phyloP scores from a whole-genome alignment of 1,140 invertebrate species.

The Lethocerus indicus region DNA sequence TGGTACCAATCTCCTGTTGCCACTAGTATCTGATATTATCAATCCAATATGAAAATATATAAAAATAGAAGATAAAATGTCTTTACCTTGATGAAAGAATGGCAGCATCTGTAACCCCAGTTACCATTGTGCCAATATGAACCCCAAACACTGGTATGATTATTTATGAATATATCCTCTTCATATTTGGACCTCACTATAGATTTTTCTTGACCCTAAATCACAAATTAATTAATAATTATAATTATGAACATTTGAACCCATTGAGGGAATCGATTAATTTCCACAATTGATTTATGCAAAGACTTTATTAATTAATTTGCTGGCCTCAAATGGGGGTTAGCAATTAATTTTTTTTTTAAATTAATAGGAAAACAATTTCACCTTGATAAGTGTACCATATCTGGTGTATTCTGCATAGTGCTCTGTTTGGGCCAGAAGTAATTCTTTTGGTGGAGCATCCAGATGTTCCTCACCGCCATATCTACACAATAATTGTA shows the following conservation, averaged over 20 bases:
- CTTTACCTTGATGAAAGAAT: constrained; percentile 73
- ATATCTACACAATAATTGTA: constrained; percentile 42
- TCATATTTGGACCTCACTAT: constrained; percentile 80
- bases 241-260: too few species aligned
- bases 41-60: background rate
- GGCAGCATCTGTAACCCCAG: constrained; percentile 96
- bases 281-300: background rate
- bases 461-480: constrained; percentile 85
- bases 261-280: too few species aligned
- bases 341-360: background rate
- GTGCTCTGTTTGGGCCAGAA: constrained; percentile 88
- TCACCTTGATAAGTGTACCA: constrained; percentile 57
- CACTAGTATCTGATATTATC: background rate
- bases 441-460: constrained; percentile 63
- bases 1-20: background rate
- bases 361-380: background rate
- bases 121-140: constrained; percentile 81
- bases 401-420: constrained; percentile 92
- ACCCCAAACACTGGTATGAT: constrained; percentile 89
- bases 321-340: too few species aligned
- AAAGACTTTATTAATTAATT: too few species aligned
- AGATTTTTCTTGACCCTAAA: constrained; percentile 66
- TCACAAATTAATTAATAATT: constrained; percentile 13
- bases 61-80: constrained; percentile 22
- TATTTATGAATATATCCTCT: constrained; percentile 84